Percentiles rank a stretch among this genome's conserved stretches.
These are phyloP conservation scores for Oscheius sp. DNA, from an alignment of 2,888 invertebrate genomes.

Conservation along the genomic window DNA sequence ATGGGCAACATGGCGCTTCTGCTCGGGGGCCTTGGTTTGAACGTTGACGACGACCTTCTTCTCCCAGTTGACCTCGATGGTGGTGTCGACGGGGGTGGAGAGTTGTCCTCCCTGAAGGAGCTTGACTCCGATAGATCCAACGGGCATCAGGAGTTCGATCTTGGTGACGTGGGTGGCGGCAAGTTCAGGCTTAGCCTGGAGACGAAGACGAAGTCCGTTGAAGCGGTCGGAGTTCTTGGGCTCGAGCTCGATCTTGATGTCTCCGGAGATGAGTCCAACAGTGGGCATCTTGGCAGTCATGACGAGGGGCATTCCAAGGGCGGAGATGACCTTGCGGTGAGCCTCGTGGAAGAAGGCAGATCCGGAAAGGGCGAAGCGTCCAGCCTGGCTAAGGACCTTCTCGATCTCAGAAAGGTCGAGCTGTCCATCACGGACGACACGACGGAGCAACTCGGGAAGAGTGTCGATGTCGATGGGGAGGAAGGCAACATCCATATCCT, in stretches of 20 bases:
- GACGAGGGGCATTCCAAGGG: constrained; percentile 55
- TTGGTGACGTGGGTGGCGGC: constrained; percentile 54
- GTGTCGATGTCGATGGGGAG: constrained; percentile 59
- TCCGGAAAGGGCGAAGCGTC: constrained; percentile 36
- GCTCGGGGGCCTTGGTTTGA: constrained; percentile 38
- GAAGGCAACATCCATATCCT: constrained; percentile 63
- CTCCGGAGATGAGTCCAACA: constrained; percentile 41
- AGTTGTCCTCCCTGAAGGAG: constrained; percentile 50
- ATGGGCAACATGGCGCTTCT: constrained; percentile 41
- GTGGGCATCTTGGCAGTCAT: constrained; percentile 56
- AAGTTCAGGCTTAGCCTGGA: constrained; percentile 46
- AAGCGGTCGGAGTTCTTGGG: constrained; percentile 47
- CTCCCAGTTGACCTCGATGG: constrained; percentile 41
- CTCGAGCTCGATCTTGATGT: constrained; percentile 46
- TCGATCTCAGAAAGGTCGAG: constrained; percentile 48
- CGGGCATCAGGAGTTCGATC: constrained; percentile 49
- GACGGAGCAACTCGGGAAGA: constrained; percentile 70
- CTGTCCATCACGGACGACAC: constrained; percentile 47
- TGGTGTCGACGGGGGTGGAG: constrained; percentile 43
- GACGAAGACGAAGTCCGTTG: constrained; percentile 44
- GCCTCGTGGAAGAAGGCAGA: constrained; percentile 53
- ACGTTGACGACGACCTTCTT: constrained; percentile 40
- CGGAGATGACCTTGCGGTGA: constrained; percentile 43
- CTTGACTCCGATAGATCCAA: constrained; percentile 57
- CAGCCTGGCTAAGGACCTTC: constrained; percentile 39